phyloP scores from a whole-genome alignment of 2,888 invertebrate species.

The Catonia carolina region DNA sequence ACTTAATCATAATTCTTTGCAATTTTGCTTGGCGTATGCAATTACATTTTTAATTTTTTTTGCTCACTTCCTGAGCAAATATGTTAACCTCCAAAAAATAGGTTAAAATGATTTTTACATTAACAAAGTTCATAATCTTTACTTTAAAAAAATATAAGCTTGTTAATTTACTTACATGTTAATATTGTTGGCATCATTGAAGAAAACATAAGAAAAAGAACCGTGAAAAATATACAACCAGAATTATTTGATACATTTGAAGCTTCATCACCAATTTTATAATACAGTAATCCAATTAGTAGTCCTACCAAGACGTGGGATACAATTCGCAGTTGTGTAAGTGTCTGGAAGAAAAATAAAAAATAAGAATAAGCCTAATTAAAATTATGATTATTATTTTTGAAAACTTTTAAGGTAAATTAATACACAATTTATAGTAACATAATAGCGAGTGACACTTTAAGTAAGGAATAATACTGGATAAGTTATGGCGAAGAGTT shows the following conservation, averaged over 20 bases:
- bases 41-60: too few relatives aligned
- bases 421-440: not conserved
- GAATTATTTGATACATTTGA: conserved; percentile 92
- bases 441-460: not conserved
- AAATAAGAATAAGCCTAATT: not conserved
- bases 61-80: too few relatives aligned
- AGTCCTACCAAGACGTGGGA: conserved; percentile 85
- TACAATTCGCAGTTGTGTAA: conserved; percentile 81
- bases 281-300: conserved; percentile 87
- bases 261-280: conserved; percentile 87
- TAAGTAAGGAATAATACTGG: too few relatives aligned
- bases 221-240: conserved; percentile 92
- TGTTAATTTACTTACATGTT: conserved; percentile 69
- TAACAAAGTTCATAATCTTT: too few relatives aligned
- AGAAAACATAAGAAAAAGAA: conserved; percentile 94
- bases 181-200: conserved; percentile 98
- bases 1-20: too few relatives aligned
- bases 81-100: too few relatives aligned
- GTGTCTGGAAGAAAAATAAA: conserved; percentile 56
- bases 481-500: too few relatives aligned
- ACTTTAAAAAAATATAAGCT: not conserved
- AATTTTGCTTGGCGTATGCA: too few relatives aligned
- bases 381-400: not conserved
- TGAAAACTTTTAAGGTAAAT: not conserved
- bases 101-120: too few relatives aligned